Conservation (phyloP, 64 coral and sea anemone species). For the Stichodactyla helianthus region DNA sequence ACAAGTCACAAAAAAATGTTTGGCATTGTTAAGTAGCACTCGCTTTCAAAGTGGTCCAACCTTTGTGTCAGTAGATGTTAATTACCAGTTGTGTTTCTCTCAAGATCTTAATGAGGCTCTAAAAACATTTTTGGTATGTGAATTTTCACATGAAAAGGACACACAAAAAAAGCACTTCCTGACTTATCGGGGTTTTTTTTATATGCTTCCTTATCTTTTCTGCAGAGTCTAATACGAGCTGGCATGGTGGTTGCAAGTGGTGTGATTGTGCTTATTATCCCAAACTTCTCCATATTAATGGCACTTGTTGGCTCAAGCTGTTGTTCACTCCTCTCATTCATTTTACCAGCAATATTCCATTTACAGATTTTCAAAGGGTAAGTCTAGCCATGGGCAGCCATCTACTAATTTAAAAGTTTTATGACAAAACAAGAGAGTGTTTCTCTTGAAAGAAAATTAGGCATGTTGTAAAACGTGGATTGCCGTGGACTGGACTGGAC, state of each 20-base stretch:
- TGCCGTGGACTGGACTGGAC: no score
- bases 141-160: no score
- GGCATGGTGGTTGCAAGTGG: conserved; percentile 62
- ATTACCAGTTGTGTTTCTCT: no score
- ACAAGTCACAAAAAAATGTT: no score
- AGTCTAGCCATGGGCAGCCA: background rate
- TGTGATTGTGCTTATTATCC: conserved; percentile 78
- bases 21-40: no score
- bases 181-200: no score
- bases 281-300: conserved; percentile 95
- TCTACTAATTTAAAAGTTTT: background rate
- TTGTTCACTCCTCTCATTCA: conserved; percentile 81
- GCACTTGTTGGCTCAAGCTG: conserved; percentile 93
- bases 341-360: conserved; percentile 90
- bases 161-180: no score
- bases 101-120: no score
- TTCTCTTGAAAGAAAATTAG: background rate
- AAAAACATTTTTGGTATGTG: no score
- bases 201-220: background rate
- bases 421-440: background rate
- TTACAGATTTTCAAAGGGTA: conserved; percentile 93
- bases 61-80: no score
- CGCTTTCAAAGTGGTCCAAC: no score
- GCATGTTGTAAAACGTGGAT: no score
- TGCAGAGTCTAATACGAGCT: conserved; percentile 64